These are phyloP conservation scores for Philereme vetulata DNA, from an alignment of 2,888 invertebrate species.

Conservation along the genomic window DNA sequence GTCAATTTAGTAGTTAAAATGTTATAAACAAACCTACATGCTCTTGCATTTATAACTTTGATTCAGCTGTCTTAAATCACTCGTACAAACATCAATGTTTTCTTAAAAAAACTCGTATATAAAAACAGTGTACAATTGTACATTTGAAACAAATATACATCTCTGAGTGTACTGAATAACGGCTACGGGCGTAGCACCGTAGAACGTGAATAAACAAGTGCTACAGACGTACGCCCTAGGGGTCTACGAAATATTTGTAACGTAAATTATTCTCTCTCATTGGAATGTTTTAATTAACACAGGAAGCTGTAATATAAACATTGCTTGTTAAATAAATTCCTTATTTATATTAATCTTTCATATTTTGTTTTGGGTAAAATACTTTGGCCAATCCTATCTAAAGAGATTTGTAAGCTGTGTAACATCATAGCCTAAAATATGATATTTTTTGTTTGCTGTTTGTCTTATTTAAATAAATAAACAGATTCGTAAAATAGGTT, in stretches of 20 bases:
- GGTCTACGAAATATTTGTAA: constrained; percentile 37
- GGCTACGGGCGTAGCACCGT: constrained; percentile 56
- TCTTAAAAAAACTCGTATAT: neutral
- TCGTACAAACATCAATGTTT: too few relatives aligned
- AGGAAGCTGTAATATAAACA: constrained; percentile 13
- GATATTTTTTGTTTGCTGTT: too few relatives aligned
- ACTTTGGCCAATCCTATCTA: too few relatives aligned
- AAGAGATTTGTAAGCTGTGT: too few relatives aligned
- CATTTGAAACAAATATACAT: constrained; percentile 1
- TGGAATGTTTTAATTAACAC: constrained; percentile 22
- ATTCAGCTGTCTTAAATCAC: too few relatives aligned
- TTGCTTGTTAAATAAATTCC: neutral
- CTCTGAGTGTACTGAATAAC: constrained; percentile 23
- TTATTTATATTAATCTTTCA: neutral
- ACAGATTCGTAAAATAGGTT: too few relatives aligned
- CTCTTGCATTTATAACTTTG: too few relatives aligned
- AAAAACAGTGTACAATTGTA: neutral
- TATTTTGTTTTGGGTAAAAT: neutral
- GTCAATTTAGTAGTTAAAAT: too few relatives aligned
- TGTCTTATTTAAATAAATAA: too few relatives aligned
- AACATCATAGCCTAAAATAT: too few relatives aligned
- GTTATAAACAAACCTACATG: too few relatives aligned
- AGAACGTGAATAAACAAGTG: constrained; percentile 59
- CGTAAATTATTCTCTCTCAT: constrained; percentile 18
- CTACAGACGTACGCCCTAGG: constrained; percentile 56